phyloP scores from a whole-genome alignment of 2,888 invertebrate genomes.

The Eilema sororculum region DNA sequence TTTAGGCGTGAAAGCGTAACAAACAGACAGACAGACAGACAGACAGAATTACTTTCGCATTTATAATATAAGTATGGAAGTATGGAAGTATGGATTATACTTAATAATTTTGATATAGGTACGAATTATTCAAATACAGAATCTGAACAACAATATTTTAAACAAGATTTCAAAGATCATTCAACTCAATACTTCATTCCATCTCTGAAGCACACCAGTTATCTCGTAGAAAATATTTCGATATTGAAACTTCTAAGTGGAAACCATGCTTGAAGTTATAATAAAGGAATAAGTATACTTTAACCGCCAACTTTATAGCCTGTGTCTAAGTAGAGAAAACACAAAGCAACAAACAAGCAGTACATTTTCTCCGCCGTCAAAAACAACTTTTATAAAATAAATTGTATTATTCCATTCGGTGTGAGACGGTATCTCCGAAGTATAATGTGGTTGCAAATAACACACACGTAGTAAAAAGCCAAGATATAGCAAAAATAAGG shows the following conservation, averaged over 20 bases:
- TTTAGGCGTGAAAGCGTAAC: no score
- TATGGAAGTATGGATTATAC: no score
- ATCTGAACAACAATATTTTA: no score
- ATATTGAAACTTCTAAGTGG: background rate
- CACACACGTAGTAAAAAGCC: slow-evolving; percentile 41
- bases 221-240: background rate
- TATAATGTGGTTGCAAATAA: slow-evolving; percentile 48
- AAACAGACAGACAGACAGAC: no score
- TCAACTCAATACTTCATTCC: no score
- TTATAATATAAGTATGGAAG: no score
- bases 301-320: slow-evolving; percentile 53
- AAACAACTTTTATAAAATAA: slow-evolving; percentile 79
- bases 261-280: background rate
- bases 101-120: no score
- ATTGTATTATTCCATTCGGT: slow-evolving; percentile 73
- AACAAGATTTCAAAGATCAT: no score
- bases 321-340: slow-evolving; percentile 57
- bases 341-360: slow-evolving; percentile 71
- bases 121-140: no score
- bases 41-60: no score
- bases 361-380: slow-evolving; percentile 74
- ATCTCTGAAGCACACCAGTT: background rate
- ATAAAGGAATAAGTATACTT: slow-evolving; percentile 21
- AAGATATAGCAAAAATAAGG: slow-evolving; percentile 21
- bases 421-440: slow-evolving; percentile 46